phyloP scores from a whole-genome alignment of 2,888 invertebrate genomes.

The Malthinus flaveolus region DNA sequence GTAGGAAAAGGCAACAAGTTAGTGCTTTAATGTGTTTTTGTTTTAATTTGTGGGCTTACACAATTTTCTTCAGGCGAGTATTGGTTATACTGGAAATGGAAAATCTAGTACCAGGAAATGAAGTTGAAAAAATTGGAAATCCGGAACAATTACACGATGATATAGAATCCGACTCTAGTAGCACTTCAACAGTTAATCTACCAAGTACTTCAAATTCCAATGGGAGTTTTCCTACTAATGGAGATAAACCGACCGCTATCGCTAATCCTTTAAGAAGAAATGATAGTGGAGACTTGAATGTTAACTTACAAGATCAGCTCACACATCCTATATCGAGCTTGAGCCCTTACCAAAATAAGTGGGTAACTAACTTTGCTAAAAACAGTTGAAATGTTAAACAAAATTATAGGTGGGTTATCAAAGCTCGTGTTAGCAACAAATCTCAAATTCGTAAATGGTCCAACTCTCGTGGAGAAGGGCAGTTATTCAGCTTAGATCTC shows the following conservation, averaged over 20 bases:
- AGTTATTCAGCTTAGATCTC: constrained; percentile 89
- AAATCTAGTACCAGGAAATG: constrained; percentile 70
- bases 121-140: constrained; percentile 80
- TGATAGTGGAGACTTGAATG: constrained; percentile 30
- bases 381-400: not conserved
- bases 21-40: constrained; percentile 25
- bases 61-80: constrained; percentile 67
- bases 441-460: constrained; percentile 82
- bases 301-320: constrained; percentile 51
- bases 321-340: constrained; percentile 81
- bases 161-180: not conserved
- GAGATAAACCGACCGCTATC: not conserved
- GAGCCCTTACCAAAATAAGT: constrained; percentile 93
- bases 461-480: constrained; percentile 91
- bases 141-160: constrained; percentile 61
- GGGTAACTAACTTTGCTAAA: constrained; percentile 17
- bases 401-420: constrained; percentile 79
- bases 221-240: not conserved
- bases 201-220: not conserved
- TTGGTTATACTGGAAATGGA: constrained; percentile 82
- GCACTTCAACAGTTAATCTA: too few species aligned
- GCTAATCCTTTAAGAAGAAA: not conserved
- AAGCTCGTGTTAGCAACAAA: constrained; percentile 86
- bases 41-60: too few species aligned
- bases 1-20: constrained; percentile 73